Percentiles rank a stretch among this genome's conserved stretches.
phyloP scores from a whole-genome alignment of 1,140 invertebrate species.

The Polypedilum vanderplanki region DNA sequence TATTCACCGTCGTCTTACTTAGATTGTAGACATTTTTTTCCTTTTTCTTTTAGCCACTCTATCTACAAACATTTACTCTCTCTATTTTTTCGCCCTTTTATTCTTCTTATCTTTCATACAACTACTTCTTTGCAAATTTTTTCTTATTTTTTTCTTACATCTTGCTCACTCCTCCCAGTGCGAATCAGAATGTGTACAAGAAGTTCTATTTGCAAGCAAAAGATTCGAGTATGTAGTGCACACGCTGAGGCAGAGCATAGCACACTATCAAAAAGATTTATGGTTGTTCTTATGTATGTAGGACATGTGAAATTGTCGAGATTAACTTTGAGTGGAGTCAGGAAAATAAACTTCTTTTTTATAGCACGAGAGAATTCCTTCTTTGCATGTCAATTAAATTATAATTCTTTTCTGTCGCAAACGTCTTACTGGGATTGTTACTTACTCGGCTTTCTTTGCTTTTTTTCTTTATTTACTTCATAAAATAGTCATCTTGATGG shows the following conservation, averaged over 20 bases:
- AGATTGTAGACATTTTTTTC: slow-evolving; percentile 17
- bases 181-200: neutral
- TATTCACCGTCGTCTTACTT: neutral
- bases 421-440: neutral
- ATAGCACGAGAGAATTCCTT: neutral
- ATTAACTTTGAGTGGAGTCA: neutral
- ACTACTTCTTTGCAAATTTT: slow-evolving; percentile 12
- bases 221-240: neutral
- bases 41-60: neutral
- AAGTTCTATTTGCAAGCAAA: neutral
- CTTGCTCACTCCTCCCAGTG: neutral
- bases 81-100: neutral
- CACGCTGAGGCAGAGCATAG: neutral
- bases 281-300: slow-evolving; percentile 6
- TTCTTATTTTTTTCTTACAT: slow-evolving; percentile 3
- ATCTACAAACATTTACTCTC: neutral
- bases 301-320: slow-evolving; percentile 16
- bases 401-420: neutral
- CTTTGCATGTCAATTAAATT: slow-evolving; percentile 7
- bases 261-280: slow-evolving; percentile 7
- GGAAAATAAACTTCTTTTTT: neutral
- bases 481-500: too few relatives aligned
- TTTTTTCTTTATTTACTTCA: too few relatives aligned
- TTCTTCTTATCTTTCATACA: neutral
- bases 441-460: too few relatives aligned